Evolutionary conservation across 2,797 vertebrate species (phyloP).

Genomic region (Aeoliscus strigatus): DNA sequence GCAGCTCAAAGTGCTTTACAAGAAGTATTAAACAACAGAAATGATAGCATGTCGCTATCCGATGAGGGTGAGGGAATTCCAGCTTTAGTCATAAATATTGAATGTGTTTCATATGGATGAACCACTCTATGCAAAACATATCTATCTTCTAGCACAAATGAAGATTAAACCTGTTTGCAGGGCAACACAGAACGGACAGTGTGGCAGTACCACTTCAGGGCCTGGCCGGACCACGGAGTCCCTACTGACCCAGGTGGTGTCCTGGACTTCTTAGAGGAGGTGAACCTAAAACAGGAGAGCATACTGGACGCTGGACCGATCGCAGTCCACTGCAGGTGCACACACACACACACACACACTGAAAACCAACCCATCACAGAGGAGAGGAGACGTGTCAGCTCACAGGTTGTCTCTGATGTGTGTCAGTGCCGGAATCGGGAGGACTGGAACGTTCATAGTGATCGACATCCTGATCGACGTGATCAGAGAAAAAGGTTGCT

Average conservation of each 20-base stretch:
- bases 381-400: no score
- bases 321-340: conserved; percentile 88
- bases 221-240: conserved; percentile 89
- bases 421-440: conserved; percentile 84
- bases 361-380: no score
- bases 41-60: no score
- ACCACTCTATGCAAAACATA: no score
- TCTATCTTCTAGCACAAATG: no score
- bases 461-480: conserved; percentile 84
- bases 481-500: conserved; percentile 80
- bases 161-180: no score
- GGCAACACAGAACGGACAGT: conserved; percentile 74
- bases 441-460: conserved; percentile 85
- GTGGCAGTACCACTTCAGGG: conserved; percentile 87
- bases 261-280: conserved; percentile 84
- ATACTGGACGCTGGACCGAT: conserved; percentile 80
- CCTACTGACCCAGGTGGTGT: conserved; percentile 84
- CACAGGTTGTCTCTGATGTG: no score
- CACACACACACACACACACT: neutral
- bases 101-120: no score
- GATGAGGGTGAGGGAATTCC: no score
- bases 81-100: no score
- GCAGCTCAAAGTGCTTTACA: no score
- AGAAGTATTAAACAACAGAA: no score
- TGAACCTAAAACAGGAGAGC: conserved; percentile 78